Evolutionary conservation across 1,140 invertebrate species (phyloP), one percentile per base, ranked within the genome.

Genomic region (Papilio polyxenes): DNA sequence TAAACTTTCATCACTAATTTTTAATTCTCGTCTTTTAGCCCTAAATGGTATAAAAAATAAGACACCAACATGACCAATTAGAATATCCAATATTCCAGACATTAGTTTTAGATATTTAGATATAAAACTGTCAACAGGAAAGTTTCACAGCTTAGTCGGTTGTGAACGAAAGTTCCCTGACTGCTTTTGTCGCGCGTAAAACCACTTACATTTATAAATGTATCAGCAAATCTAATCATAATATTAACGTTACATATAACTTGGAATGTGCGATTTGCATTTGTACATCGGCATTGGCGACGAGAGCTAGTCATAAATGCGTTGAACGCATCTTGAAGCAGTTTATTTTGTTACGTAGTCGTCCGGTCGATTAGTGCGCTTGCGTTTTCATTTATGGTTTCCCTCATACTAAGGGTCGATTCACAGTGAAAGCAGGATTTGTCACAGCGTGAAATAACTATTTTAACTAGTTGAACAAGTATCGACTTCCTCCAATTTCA

Each of bases 381-480:
- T 88, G 89, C 86, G 86, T 87, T 90, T 89, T 87, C 85, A 88
- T 90, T 87, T 89, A 88, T 88, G 85, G 85, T 82, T 37, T 81
- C 48, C 81, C 77, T 82, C 77, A 81, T 44, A 59, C 76, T 83
- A 78, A 83, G 15, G 78, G 75, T 11, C 37, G 9, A 23, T 77
- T 49, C 74, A 75, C 72, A 75, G 37, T 75, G 37, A 62, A 65
- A 62, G 79, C 74, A 77, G 65, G 23, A 69, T 69, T 10, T 31
- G 23, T 69, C 11, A 17, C 65, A 72, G 37, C 2, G 65, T 23
- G 15, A 72, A 72, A 31, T 65, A 65, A 65, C 23, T 31, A 9
- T 65, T 65, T 65, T 65, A 65, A 65, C 9, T 65, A 11, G 62
- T 31, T 65, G 20, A 13, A 31, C 62, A 13, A 37, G 62, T 72